phyloP scores from a whole-genome alignment of 1,140 invertebrate genomes.

The Ips nitidus region DNA sequence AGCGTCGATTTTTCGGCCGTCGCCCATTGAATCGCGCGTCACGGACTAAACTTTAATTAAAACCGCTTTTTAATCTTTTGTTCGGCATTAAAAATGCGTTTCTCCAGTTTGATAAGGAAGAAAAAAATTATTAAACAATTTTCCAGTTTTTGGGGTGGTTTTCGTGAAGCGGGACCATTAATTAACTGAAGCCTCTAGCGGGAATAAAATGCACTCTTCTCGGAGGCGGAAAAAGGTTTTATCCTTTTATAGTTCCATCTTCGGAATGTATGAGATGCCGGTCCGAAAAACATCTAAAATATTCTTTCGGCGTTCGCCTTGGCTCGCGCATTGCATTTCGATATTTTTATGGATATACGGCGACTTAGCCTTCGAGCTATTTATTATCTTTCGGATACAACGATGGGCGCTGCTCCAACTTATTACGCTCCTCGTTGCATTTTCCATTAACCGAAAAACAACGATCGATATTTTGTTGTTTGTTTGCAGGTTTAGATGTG shows the following conservation, averaged over 20 bases:
- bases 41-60: conserved; percentile 4
- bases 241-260: conserved; percentile 17
- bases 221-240: conserved; percentile 9
- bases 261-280: conserved; percentile 14
- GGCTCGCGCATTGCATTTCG: conserved; percentile 16
- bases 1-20: conserved; percentile 8
- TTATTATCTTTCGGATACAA: conserved; percentile 14
- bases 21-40: conserved; percentile 1
- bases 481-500: no score
- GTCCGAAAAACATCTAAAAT: conserved; percentile 22
- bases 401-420: neutral
- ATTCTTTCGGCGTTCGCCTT: conserved; percentile 16
- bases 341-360: conserved; percentile 24
- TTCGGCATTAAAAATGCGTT: neutral
- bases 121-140: neutral
- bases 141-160: no score
- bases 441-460: no score
- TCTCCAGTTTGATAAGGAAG: neutral
- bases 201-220: neutral
- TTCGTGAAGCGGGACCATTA: neutral
- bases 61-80: conserved; percentile 1
- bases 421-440: no score
- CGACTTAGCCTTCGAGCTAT: conserved; percentile 17
- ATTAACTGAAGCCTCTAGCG: neutral
- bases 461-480: no score